These are phyloP conservation scores for Leistus spinibarbis DNA, from an alignment of 2,888 invertebrate species.

Conservation along the genomic window DNA sequence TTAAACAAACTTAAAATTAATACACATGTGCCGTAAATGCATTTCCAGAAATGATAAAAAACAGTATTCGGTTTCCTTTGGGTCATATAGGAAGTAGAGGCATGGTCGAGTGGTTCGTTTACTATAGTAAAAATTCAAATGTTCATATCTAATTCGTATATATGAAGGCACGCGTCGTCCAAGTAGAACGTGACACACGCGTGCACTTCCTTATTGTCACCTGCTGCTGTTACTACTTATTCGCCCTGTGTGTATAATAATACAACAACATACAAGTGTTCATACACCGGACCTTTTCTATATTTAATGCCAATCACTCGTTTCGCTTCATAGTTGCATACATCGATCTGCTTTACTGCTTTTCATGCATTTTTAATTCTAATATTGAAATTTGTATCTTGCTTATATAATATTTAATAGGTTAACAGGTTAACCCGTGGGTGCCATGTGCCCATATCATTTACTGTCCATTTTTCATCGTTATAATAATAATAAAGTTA, in stretches of 20 bases:
- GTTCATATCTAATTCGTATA: constrained; percentile 1
- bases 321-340: not conserved
- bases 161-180: constrained; percentile 18
- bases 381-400: too few species aligned
- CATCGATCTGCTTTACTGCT: not conserved
- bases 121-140: not conserved
- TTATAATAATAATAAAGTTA: too few species aligned
- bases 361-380: not conserved
- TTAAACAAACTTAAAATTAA: too few species aligned
- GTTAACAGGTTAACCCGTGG: too few species aligned
- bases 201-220: constrained; percentile 7
- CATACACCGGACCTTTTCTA: not conserved
- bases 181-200: constrained; percentile 16
- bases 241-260: not conserved
- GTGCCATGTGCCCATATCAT: too few species aligned
- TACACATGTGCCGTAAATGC: not conserved
- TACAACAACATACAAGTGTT: not conserved
- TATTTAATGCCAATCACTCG: not conserved
- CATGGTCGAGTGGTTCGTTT: not conserved
- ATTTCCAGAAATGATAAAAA: not conserved
- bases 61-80: not conserved
- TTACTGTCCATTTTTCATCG: too few species aligned
- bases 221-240: not conserved
- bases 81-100: not conserved
- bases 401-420: too few species aligned